Evolutionary conservation across 1,140 invertebrate genomes (phyloP), one percentile per base, ranked within the genome.

Genomic region (Drosophila sproati): DNA sequence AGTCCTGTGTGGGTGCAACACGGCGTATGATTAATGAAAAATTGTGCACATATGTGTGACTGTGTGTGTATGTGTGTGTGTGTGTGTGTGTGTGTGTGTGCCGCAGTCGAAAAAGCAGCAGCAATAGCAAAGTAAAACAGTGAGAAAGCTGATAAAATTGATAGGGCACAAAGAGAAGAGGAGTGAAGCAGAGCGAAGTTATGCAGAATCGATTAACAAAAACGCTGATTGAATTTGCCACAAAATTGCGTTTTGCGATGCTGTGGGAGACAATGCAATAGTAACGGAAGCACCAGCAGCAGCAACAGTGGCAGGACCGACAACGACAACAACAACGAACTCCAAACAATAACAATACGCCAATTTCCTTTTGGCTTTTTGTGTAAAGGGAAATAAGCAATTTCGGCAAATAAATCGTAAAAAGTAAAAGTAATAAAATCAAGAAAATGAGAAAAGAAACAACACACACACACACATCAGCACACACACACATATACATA

Each of bases 341-440:
- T 72, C 72, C 64, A 60, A 68, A 52, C 67, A 66, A 67, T 73
- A 71, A 60, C 78, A 67, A 62, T 74, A 76, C 72, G 61, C 69
- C 79, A 73, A 77, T 82, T 77, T 79, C 66, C 73, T 76, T 55
- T 76, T 37, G 55, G 37, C 32, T 32, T 74, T 60, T 35, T 69
- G 34, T 55, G 64, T 64, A 68, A 78, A 88, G 74, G 86, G 85
- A 89, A 89, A 89, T 85, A 89, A 83, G 85, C 85, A 88, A 88
- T 88, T 88, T 88, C 85, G 73, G 85, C 85, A 89, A 87, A 88
- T 88, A 88, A 88, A 88, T 88, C 85, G 85, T 88, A 81, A 88
- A 88, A 89, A 88, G 85, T 85, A 88, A 88, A 89, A 88, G 85
- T 89, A 88, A 88, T 89, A 88, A 88, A 88, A 88, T 88, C 77